Evolutionary conservation across 2,113 vertebrate species (phyloP).

Genomic region (Poeciliopsis prolifica): DNA sequence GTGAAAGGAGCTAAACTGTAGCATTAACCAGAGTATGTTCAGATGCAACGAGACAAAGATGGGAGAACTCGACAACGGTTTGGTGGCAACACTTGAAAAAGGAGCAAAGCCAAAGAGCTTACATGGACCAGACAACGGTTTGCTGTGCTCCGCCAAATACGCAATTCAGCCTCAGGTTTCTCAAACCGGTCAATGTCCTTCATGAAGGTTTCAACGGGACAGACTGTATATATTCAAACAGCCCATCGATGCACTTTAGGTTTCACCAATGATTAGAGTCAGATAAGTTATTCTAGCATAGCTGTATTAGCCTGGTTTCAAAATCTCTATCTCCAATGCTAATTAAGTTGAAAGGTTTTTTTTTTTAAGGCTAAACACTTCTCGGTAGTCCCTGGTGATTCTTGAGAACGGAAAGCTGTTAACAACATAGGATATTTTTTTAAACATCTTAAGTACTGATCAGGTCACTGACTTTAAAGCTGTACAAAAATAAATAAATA

Average conservation of each 20-base stretch:
- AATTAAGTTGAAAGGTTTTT: not conserved
- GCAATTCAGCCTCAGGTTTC: not conserved
- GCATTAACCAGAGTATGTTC: slow-evolving; percentile 8
- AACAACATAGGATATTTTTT: not conserved
- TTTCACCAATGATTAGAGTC: not conserved
- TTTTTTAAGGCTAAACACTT: not conserved
- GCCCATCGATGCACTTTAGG: not conserved
- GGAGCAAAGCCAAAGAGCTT: not conserved
- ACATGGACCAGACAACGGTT: not conserved
- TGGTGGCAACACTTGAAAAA: not conserved
- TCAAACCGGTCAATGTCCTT: not conserved
- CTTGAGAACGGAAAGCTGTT: not conserved
- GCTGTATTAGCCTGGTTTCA: not conserved
- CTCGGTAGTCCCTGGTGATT: too few relatives aligned
- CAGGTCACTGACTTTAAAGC: not conserved
- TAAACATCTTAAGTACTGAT: not conserved
- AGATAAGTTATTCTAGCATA: not conserved
- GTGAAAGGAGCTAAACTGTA: slow-evolving; percentile 67
- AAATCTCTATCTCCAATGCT: not conserved
- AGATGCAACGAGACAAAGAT: slow-evolving; percentile 10
- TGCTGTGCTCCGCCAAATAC: not conserved
- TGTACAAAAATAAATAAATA: not conserved
- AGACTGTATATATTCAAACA: not conserved
- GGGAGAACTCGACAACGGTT: slow-evolving; percentile 9
- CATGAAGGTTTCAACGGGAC: not conserved